Percentiles rank a stretch among this genome's conserved stretches.
These are phyloP conservation scores for Rhamphomyia laevipes DNA, from an alignment of 2,888 invertebrate genomes.

Conservation along the genomic window DNA sequence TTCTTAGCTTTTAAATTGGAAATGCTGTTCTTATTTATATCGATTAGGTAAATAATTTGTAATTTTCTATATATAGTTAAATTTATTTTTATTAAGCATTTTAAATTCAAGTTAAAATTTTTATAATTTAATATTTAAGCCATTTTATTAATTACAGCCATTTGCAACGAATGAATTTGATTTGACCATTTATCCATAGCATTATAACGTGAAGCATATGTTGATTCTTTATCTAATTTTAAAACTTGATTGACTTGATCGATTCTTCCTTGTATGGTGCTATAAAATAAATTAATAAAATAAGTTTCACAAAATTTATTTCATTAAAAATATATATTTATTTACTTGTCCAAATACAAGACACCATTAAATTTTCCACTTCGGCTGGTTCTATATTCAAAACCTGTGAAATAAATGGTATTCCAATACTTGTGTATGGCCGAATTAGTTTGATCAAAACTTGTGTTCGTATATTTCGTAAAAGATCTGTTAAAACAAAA, in stretches of 20 bases:
- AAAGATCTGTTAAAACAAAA: slow-evolving; percentile 49
- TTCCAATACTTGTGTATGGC: slow-evolving; percentile 95
- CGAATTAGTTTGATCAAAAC: slow-evolving; percentile 94
- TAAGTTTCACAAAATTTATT: background rate
- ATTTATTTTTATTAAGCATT: no score
- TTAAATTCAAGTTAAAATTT: background rate
- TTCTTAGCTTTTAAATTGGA: no score
- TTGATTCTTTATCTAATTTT: slow-evolving; percentile 68
- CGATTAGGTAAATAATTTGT: no score
- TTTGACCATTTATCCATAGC: slow-evolving; percentile 95
- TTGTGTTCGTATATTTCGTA: slow-evolving; percentile 92
- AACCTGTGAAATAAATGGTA: slow-evolving; percentile 94
- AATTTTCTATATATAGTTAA: no score
- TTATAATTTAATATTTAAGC: slow-evolving; percentile 42
- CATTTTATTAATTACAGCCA: slow-evolving; percentile 90
- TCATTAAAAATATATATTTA: slow-evolving; percentile 17
- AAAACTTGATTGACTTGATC: slow-evolving; percentile 92
- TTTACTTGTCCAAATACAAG: slow-evolving; percentile 96
- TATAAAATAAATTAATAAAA: slow-evolving; percentile 27
- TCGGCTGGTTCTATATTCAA: slow-evolving; percentile 87
- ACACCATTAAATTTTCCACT: slow-evolving; percentile 91
- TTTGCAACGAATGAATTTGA: slow-evolving; percentile 77
- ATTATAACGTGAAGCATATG: slow-evolving; percentile 75
- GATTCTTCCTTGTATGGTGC: slow-evolving; percentile 75
- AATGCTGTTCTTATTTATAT: no score